A percentile compares a stretch with the other conserved stretches of the same genome.
phyloP scores from a whole-genome alignment of 2,113 vertebrate genomes.

The Malaclemys terrapin region DNA sequence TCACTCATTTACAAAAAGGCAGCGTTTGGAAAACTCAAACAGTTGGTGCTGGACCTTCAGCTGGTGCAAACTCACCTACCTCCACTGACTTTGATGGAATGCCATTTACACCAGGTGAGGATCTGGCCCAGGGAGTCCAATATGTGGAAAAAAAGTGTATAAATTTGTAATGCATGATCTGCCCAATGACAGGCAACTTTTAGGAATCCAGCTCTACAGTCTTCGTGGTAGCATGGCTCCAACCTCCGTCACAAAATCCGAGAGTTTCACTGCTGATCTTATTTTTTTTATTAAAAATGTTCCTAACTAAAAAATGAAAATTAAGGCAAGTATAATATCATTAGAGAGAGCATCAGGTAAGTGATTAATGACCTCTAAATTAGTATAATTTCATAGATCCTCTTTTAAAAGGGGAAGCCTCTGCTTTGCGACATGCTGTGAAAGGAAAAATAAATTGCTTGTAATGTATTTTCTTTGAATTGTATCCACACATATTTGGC shows the following conservation, averaged over 20 bases:
- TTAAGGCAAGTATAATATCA: neutral
- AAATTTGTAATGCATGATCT: neutral
- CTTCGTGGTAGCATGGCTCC: neutral
- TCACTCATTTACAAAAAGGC: fast-evolving
- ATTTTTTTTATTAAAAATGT: neutral
- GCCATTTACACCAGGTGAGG: neutral
- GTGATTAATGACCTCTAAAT: neutral
- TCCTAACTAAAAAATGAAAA: neutral
- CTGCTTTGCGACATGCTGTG: neutral
- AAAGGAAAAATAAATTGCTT: neutral
- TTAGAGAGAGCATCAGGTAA: neutral
- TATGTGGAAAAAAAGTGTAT: neutral
- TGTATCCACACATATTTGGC: slow-evolving; percentile 1
- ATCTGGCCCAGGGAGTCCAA: neutral
- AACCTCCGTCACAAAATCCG: neutral
- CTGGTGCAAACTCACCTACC: neutral
- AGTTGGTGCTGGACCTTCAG: neutral
- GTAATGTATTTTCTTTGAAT: neutral
- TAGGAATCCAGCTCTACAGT: neutral
- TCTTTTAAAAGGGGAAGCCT: neutral
- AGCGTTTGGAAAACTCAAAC: neutral
- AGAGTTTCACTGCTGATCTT: neutral
- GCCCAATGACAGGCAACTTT: neutral
- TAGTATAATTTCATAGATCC: neutral
- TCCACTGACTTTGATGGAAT: neutral